Conservation (phyloP, 2,797 vertebrate genomes). For the Gymnoscopelus microlampas region DNA sequence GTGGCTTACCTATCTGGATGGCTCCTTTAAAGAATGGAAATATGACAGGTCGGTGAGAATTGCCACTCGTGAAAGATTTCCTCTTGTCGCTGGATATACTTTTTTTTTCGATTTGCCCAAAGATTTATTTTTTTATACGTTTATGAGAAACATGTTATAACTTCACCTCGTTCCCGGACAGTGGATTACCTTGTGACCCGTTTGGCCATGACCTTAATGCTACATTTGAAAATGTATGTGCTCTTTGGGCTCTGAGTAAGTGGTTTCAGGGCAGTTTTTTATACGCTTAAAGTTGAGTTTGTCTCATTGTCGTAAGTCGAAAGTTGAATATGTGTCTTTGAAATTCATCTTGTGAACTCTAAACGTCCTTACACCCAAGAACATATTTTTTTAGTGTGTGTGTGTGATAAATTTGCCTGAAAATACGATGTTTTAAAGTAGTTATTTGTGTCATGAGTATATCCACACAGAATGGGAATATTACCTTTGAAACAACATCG, state of each 20-base stretch:
- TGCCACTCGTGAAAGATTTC: conserved; percentile 59
- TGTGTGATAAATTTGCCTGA: too few species aligned
- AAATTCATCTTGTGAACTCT: too few species aligned
- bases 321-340: too few species aligned
- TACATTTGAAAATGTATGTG: conserved; percentile 72
- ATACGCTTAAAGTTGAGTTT: conserved; percentile 18
- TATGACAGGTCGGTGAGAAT: conserved; percentile 74
- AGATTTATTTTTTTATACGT: background rate
- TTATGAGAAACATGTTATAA: conserved; percentile 51
- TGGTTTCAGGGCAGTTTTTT: conserved; percentile 37
- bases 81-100: conserved; percentile 36
- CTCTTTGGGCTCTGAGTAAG: conserved; percentile 61
- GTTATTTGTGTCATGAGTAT: too few species aligned
- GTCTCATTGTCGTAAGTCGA: conserved; percentile 1
- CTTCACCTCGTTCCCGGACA: conserved; percentile 20
- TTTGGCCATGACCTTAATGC: conserved; percentile 67
- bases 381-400: too few species aligned
- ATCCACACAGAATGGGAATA: too few species aligned
- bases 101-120: conserved; percentile 26
- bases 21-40: conserved; percentile 77
- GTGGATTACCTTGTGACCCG: conserved; percentile 60
- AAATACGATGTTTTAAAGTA: too few species aligned
- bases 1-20: conserved; percentile 71
- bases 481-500: too few species aligned
- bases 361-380: too few species aligned